Base-by-base conservation (phyloP, 2,888 invertebrate species). In the Hypolimnas misippus region DNA sequence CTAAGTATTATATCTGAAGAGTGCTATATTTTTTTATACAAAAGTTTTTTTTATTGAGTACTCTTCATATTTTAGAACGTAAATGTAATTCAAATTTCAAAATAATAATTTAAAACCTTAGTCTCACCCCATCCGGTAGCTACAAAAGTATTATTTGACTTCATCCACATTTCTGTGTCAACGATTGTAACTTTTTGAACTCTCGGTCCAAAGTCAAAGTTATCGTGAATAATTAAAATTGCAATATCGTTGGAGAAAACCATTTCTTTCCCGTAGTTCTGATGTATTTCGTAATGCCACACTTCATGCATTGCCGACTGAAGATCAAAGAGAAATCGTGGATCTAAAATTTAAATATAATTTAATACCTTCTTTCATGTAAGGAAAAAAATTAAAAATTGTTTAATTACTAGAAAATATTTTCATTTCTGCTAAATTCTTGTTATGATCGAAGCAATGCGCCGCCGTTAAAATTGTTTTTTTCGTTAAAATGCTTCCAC, bases 91-190 rank as follows among this genome's bases (percentile, higher is more conserved):
- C 2, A 10, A 17, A 12, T 6, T 21, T 8, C 4, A n/a, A 25
- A 0, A n/a, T n/a, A 29, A n/a, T 3, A 49, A n/a, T 21, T 21
- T 21, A 25, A 42, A 65, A 79, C 82, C 74, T 74, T 55, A 44
- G 67, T 70, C 50, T 73, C 72, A 17, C 81, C 81, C 82, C 82
- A 82, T 4, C 82, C 82, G 3, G 74, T 71, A n/a, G 73, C 81
- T n/a, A 66, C 57, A 57, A 82, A 76, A 0, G 56, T 70, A 66
- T 76, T 76, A 3, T 69, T 73, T 42, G 73, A 73, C 5, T 66
- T 71, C 77, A 77, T 76, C 77, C 79, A 81, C 0, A 35, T 19
- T 8, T 67, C 57, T 17, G 66, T 74, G 44, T 74, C 67, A 16
- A 65, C 66, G 6, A 81, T 51, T 16, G 65, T 54, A 5, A 72